These are phyloP conservation scores for Anolis carolinensis DNA, from an alignment of 2,113 vertebrate genomes.

Conservation along the genomic window DNA sequence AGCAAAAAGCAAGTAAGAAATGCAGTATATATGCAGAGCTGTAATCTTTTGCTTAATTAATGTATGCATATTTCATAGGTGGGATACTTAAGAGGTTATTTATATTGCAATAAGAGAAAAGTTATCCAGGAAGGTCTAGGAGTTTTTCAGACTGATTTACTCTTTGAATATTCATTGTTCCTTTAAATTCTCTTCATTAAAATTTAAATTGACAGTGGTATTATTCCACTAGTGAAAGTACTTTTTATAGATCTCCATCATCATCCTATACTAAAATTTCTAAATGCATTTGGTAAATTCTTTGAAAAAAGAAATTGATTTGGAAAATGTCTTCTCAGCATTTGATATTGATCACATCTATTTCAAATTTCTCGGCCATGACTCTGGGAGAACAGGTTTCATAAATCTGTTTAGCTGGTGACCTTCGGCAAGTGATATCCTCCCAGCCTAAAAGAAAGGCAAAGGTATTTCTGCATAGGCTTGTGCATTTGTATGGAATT, in stretches of 20 bases:
- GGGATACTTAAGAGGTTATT: conserved; percentile 64
- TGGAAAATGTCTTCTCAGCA: not conserved
- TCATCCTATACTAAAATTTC: conserved; percentile 28
- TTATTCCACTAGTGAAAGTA: conserved; percentile 27
- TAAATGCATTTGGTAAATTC: not conserved
- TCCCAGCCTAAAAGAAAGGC: too few relatives aligned
- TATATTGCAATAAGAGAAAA: conserved; percentile 60
- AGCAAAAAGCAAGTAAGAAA: conserved; percentile 10
- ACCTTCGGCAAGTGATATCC: too few relatives aligned
- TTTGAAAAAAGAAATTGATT: not conserved
- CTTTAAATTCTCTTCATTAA: conserved; percentile 23
- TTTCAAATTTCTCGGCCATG: not conserved
- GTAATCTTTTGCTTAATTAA: conserved; percentile 67
- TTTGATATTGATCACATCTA: not conserved
- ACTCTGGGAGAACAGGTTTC: too few relatives aligned
- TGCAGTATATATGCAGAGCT: conserved; percentile 40
- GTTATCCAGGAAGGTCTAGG: conserved; percentile 35
- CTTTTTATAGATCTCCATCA: not conserved
- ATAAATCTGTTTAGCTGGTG: too few relatives aligned
- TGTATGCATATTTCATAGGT: conserved; percentile 60
- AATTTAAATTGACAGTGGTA: conserved; percentile 1
- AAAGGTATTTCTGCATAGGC: too few relatives aligned
- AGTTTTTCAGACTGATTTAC: conserved; percentile 45
- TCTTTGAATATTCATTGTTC: conserved; percentile 50
- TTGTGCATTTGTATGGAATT: too few relatives aligned